phyloP scores from a whole-genome alignment of 2,888 invertebrate species.

The Volucella inanis region DNA sequence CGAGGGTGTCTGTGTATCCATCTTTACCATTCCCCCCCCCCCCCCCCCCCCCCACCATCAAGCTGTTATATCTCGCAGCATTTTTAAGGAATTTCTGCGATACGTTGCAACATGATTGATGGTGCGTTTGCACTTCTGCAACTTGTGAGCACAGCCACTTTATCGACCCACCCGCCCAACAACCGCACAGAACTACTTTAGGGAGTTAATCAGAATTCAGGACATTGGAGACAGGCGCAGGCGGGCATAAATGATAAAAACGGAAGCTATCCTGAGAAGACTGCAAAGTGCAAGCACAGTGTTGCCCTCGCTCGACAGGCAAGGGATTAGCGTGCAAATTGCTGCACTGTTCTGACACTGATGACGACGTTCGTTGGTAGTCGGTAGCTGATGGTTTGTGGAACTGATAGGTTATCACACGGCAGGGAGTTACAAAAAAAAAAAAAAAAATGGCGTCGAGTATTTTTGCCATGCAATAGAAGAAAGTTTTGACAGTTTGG shows the following conservation, averaged over 20 bases:
- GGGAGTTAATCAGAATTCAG: conserved; percentile 61
- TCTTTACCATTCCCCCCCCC: no score
- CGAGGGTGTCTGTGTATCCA: neutral
- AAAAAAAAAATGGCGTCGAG: conserved; percentile 35
- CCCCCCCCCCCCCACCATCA: neutral
- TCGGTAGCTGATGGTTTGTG: conserved; percentile 59
- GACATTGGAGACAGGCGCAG: conserved; percentile 21
- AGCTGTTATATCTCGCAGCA: neutral
- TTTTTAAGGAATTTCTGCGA: conserved; percentile 23
- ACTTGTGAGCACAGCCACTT: conserved; percentile 37
- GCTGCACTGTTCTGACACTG: conserved; percentile 68
- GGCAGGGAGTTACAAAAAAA: conserved; percentile 46
- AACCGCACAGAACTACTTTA: conserved; percentile 44
- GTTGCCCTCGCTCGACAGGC: conserved; percentile 49
- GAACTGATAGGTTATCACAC: conserved; percentile 71
- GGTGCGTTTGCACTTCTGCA: conserved; percentile 68
- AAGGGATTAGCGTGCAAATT: conserved; percentile 75
- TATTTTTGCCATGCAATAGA: conserved; percentile 13
- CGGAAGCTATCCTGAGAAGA: conserved; percentile 40
- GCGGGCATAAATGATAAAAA: neutral
- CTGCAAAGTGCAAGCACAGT: conserved; percentile 58
- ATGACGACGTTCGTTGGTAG: conserved; percentile 44
- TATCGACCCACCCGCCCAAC: neutral
- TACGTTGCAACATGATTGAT: conserved; percentile 66
- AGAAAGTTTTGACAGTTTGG: conserved; percentile 47